Evolutionary conservation across 2,888 invertebrate species (phyloP), one percentile per base, ranked within the genome.

Genomic region (Euplexia lucipara): DNA sequence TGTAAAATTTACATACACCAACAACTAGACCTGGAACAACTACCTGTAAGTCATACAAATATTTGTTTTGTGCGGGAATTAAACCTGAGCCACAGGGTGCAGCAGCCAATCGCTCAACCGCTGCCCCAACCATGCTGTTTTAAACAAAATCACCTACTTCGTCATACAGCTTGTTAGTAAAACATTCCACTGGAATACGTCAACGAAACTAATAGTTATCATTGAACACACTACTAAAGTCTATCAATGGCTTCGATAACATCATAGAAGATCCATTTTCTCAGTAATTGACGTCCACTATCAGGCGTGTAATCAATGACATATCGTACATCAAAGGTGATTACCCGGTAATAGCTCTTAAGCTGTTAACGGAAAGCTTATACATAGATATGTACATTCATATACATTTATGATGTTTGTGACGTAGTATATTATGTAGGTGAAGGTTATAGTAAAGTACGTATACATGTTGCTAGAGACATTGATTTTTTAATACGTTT

Each of bases 311-410:
- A 56, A 70, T 67, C 64, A 79, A 70, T 71, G 54, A 65, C 70
- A 64, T 59, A 58, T 64, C 42, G 56, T 58, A 72, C 66, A 64
- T 70, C 68, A 69, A 71, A 75, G 62, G 64, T 52, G 64, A 79
- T 80, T 72, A 75, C 60, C 32, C 49, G 48, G n/a, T 77, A 69
- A 78, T 78, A 58, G 70, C 64, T 49, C 35, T 35, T 52, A 61
- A 68, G 65, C 53, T 41, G 63, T 63, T 66, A 62, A 60, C 67
- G 49, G 61, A 63, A 57, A 61, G 57, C 65, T 30, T 64, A 32
- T 26, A 26, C 26, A 26, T 68, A 51, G 35, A 52, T 64, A 57
- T 10, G 20, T n/a, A 20, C 1, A 37, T 67, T 62, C 56, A 62
- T 60, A 32, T 14, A 32, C 7, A 32, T 64, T 57, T 60, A 63